phyloP scores from a whole-genome alignment of 2,797 vertebrate species.

The Spinibarbus caldwelli region DNA sequence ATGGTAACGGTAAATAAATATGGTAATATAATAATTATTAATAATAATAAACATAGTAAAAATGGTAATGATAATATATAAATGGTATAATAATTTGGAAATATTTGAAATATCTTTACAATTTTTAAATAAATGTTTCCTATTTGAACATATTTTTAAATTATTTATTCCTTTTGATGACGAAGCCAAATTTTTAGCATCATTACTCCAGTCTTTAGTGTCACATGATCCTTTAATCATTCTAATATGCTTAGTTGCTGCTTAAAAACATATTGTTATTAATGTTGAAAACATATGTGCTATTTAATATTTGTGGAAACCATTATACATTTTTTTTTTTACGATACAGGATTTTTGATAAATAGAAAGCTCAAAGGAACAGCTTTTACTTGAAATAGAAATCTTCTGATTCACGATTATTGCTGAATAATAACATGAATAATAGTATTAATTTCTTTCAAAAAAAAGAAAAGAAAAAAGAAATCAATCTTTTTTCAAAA shows the following conservation, averaged over 20 bases:
- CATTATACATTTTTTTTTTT: not conserved
- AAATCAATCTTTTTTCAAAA: too few species aligned
- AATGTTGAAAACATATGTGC: not conserved
- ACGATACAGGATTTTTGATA: not conserved
- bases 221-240: slow-evolving; percentile 15
- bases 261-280: not conserved
- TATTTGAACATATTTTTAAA: not conserved
- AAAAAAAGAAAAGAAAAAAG: not conserved
- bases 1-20: too few species aligned
- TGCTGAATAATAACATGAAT: not conserved
- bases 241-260: not conserved
- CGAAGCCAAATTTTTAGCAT: not conserved
- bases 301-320: not conserved
- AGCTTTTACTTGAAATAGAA: not conserved
- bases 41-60: too few species aligned
- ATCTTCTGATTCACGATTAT: not conserved
- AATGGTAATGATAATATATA: too few species aligned
- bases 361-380: not conserved
- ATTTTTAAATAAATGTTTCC: not conserved
- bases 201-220: not conserved
- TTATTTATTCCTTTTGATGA: not conserved
- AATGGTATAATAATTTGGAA: too few species aligned
- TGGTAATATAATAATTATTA: too few species aligned
- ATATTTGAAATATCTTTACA: not conserved
- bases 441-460: not conserved